Evolutionary conservation across 1,140 invertebrate species (phyloP), one percentile per base, ranked within the genome.

Genomic region (Zaprionus africanus): DNA sequence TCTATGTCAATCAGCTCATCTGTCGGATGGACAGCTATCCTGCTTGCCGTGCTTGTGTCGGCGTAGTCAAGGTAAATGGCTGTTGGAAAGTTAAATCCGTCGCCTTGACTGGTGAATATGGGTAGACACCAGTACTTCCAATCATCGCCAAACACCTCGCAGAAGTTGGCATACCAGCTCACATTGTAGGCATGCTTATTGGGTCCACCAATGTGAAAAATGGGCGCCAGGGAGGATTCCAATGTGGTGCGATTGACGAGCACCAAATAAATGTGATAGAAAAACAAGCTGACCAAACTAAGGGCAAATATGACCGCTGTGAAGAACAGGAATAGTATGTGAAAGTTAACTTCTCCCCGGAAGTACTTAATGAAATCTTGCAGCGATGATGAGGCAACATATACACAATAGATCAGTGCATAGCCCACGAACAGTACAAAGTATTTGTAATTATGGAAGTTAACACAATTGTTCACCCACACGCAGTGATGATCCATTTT

Each of bases 401-500:
- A 99, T 59, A 99, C 92, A 94, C 98, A 99, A 92, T 99, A 99
- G 17, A 98, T 78, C 73, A 99, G 94, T 15, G 97, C 97, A 94
- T 99, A 99, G 31, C 96, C 97, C 79, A 99, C 94, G 94, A 99
- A 99, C 70, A 99, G 94, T 90, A 99, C 96, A 94, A 99, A 99
- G 94, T 97, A 99, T 94, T 99, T 99, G 94, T 99, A 99, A 93
- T 99, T 99, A 91, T 97, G 96, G 94, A 98, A 99, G 88, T 97
- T 98, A 53, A 99, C 98, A 93, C 99, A 99, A 93, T 99, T 99
- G 93, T 99, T 99, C 60, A 99, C 98, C 98, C 98, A 99, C 12
- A 98, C 98, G 94, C 98, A 99, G 93, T 99, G 98, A 93, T 99
- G 98, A 94, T 99, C 98, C 98, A 99, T 99, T 94, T 99, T 99